These are phyloP conservation scores for Leptodactylus fuscus DNA, from an alignment of 2,113 vertebrate genomes.

Conservation along the genomic window DNA sequence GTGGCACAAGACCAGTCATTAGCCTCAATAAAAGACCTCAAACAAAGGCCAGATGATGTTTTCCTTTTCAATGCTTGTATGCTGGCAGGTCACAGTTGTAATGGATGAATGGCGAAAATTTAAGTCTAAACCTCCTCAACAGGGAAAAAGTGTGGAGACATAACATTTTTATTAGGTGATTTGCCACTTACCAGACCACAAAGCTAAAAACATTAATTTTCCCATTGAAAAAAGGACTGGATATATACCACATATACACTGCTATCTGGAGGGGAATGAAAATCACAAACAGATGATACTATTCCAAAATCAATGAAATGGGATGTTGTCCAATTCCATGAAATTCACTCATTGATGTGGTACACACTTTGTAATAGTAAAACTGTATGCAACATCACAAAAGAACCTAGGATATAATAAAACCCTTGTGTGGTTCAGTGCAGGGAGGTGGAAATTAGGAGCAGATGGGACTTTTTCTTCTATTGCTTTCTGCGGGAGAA, in stretches of 20 bases:
- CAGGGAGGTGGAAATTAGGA: conserved; percentile 71
- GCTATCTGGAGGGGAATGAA: neutral
- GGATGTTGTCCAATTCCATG: conserved; percentile 23
- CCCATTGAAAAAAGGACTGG: neutral
- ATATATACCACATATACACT: neutral
- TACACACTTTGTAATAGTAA: conserved; percentile 32
- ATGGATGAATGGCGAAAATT: conserved; percentile 56
- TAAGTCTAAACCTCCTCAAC: conserved; percentile 37
- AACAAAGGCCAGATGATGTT: conserved; percentile 80
- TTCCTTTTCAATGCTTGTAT: conserved; percentile 70
- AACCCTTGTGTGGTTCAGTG: conserved; percentile 25
- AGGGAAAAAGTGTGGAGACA: conserved; percentile 19
- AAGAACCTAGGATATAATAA: conserved; percentile 25
- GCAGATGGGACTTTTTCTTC: conserved; percentile 73
- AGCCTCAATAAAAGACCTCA: conserved; percentile 83
- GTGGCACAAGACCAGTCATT: conserved; percentile 83
- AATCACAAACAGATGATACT: conserved; percentile 21
- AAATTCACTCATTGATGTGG: conserved; percentile 43
- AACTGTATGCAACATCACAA: conserved; percentile 31
- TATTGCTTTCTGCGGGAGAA: conserved; percentile 33
- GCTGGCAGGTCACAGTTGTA: conserved; percentile 57
- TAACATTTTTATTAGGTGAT: conserved; percentile 47
- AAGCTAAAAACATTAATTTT: conserved; percentile 49
- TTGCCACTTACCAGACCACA: conserved; percentile 51
- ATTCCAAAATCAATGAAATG: conserved; percentile 31